Evolutionary conservation across 2,888 invertebrate species (phyloP).

Genomic region (Drosophila tanythrix): DNA sequence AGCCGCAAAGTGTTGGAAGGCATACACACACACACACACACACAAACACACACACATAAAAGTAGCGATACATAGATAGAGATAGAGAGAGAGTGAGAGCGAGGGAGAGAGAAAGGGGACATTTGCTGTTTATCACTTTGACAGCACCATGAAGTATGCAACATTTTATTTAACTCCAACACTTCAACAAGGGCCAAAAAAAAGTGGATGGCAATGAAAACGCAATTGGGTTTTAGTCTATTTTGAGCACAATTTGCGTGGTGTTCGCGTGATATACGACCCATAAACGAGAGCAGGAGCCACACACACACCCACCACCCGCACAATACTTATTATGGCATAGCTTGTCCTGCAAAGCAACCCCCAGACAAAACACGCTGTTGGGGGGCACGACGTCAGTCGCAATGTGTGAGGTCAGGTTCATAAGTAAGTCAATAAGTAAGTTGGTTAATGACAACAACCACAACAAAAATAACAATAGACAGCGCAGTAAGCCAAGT

Average conservation of each 20-base stretch:
- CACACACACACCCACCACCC: neutral
- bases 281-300: slow-evolving; percentile 47
- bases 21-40: slow-evolving; percentile 36
- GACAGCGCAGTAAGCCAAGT: slow-evolving; percentile 20
- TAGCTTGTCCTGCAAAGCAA: slow-evolving; percentile 17
- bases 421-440: slow-evolving; percentile 79
- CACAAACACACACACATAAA: slow-evolving; percentile 12
- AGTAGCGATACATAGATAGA: neutral
- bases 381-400: slow-evolving; percentile 44
- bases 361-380: slow-evolving; percentile 38
- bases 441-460: slow-evolving; percentile 72
- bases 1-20: slow-evolving; percentile 76
- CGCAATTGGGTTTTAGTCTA: slow-evolving; percentile 61
- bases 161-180: slow-evolving; percentile 66
- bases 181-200: slow-evolving; percentile 37
- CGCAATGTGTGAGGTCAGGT: slow-evolving; percentile 74
- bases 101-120: slow-evolving; percentile 14
- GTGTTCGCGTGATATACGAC: slow-evolving; percentile 63
- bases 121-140: slow-evolving; percentile 58
- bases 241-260: slow-evolving; percentile 57
- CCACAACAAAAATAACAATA: slow-evolving; percentile 32
- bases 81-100: neutral
- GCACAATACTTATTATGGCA: slow-evolving; percentile 23
- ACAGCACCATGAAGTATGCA: slow-evolving; percentile 69
- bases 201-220: slow-evolving; percentile 48